Base-by-base conservation (phyloP, 2,888 invertebrate genomes). In the Cactoblastis cactorum region DNA sequence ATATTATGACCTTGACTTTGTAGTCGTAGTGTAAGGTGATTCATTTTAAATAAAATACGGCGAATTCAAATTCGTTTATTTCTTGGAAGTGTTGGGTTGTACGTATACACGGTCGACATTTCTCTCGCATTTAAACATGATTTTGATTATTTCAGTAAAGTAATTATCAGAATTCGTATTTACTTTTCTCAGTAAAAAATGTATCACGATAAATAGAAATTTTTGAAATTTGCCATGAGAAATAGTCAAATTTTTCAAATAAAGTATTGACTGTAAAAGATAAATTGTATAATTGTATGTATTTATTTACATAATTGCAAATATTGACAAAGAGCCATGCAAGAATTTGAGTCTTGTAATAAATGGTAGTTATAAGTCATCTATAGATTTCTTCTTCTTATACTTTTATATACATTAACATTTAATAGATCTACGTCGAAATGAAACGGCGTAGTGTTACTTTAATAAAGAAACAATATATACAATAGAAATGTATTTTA, bases 361-460 rank as follows among this genome's bases (percentile, higher is more conserved):
- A 43, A 43, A 28, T 43, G 8, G 22, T 41, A 35, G 8, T 41
- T 43, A 28, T 15, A 19, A 28, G 15, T 43, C 8, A 15, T 17
- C 15, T 15, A 43, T 43, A 17, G 17, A 17, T 17, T 11, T 15
- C 1, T 28, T 17, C 2, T 43, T 43, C 11, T 43, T 28, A 43
- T 43, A 43, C 14, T 43, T 43, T 43, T 43, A 43, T 43, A 28
- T 43, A 43, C 43, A 43, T 28, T 43, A 43, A 43, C 32, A 43
- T 43, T 28, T n/a, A 15, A 32, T 43, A 43, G 17, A 28, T 32
- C 43, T 28, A 32, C 11, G 41, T 28, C 15, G 28, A 8, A 43
- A 14, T 15, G 24, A 28, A 43, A 43, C 24, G 14, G 28, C 24
- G 15, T 22, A 11, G 2, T 14, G 4, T 24, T 28, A 15, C 14